These are phyloP conservation scores for Streblospio benedicti DNA, from an alignment of 1,140 invertebrate genomes.

Conservation along the genomic window DNA sequence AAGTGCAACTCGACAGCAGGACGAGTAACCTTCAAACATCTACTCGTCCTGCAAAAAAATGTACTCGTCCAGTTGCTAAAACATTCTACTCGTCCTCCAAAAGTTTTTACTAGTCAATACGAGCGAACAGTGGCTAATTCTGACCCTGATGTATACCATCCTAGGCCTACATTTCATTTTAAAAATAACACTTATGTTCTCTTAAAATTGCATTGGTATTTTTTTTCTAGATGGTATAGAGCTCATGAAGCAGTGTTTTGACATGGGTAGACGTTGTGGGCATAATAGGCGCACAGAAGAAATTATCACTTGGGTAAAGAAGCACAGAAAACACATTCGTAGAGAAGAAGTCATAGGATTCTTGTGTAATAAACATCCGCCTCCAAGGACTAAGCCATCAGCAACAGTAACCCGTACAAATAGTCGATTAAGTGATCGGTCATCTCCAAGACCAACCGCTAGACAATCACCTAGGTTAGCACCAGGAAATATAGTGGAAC, in stretches of 20 bases:
- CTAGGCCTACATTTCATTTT: background rate
- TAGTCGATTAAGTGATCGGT: conserved; percentile 24
- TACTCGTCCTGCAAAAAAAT: too few species aligned
- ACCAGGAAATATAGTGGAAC: conserved; percentile 42
- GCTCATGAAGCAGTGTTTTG: conserved; percentile 58
- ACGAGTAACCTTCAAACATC: too few species aligned
- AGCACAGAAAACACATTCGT: conserved; percentile 57
- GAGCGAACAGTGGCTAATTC: background rate
- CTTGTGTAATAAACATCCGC: conserved; percentile 63
- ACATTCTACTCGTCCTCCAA: background rate
- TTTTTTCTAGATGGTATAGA: conserved; percentile 61
- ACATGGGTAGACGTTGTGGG: conserved; percentile 63
- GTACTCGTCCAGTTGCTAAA: background rate
- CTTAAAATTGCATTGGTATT: conserved; percentile 2
- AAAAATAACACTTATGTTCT: background rate
- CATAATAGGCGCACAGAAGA: conserved; percentile 66
- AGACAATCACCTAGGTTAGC: conserved; percentile 19
- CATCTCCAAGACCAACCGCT: conserved; percentile 23
- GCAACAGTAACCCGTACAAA: conserved; percentile 44
- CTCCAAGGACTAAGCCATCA: conserved; percentile 51
- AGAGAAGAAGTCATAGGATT: conserved; percentile 71
- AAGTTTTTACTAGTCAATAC: background rate
- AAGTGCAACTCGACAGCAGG: too few species aligned
- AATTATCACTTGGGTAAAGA: conserved; percentile 63
- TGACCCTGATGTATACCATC: background rate